Percentiles rank a stretch among this genome's conserved stretches.
Evolutionary conservation across 2,797 vertebrate genomes (phyloP).

Genomic region (Eospalax fontanierii): DNA sequence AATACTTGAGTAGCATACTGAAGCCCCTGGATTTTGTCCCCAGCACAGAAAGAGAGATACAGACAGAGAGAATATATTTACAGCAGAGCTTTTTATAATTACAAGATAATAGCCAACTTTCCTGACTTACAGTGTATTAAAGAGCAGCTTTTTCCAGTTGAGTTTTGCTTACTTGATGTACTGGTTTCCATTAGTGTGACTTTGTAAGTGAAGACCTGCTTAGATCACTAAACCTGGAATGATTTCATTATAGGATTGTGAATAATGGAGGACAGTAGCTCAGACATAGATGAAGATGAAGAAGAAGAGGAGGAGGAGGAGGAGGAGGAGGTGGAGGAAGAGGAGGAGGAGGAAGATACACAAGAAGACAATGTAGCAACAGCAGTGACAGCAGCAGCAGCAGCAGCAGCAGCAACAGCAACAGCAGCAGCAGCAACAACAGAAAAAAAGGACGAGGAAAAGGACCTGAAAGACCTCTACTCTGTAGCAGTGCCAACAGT

Average conservation of each 20-base stretch:
- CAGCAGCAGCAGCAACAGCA: too few relatives aligned
- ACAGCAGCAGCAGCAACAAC: neutral
- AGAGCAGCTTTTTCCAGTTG: neutral
- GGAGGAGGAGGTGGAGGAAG: too few relatives aligned
- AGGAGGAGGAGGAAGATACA: too few relatives aligned
- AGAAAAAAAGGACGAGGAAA: conserved; percentile 17
- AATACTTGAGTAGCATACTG: neutral
- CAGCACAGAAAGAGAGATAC: neutral
- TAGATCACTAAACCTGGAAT: conserved; percentile 34
- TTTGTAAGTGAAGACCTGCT: neutral
- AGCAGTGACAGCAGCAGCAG: too few relatives aligned
- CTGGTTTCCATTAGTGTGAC: conserved; percentile 16
- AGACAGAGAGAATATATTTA: neutral
- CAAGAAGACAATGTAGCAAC: too few relatives aligned
- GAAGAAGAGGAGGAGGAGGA: conserved; percentile 37
- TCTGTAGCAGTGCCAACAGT: conserved; percentile 87
- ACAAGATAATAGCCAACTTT: neutral
- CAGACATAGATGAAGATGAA: conserved; percentile 63
- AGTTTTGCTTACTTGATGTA: conserved; percentile 23
- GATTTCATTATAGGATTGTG: conserved; percentile 75
- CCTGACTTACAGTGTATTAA: neutral
- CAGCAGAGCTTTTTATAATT: neutral
- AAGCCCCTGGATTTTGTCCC: neutral
- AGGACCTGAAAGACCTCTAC: conserved; percentile 78
- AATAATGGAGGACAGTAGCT: conserved; percentile 69